Conservation (phyloP, 2,113 vertebrate genomes). For the Silurus glanis region DNA sequence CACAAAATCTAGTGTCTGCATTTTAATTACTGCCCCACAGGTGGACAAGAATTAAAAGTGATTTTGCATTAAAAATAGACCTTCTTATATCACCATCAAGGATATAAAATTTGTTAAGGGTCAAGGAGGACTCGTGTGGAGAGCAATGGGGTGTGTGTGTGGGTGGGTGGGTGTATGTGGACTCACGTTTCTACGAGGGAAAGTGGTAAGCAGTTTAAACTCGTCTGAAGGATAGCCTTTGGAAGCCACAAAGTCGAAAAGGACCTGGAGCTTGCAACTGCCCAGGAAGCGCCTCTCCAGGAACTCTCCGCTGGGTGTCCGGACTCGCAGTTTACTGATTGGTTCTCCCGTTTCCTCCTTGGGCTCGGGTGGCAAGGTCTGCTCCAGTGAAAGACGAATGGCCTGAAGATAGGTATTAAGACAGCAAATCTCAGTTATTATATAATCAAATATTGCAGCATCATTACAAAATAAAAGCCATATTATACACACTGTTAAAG, state of each 20-base stretch:
- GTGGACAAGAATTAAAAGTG: slow-evolving; percentile 45
- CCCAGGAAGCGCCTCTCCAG: slow-evolving; percentile 94
- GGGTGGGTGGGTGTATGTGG: neutral
- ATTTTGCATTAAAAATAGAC: slow-evolving; percentile 26
- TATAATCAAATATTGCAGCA: slow-evolving; percentile 14
- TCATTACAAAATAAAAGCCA: neutral
- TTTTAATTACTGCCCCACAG: slow-evolving; percentile 51
- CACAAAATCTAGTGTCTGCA: slow-evolving; percentile 19
- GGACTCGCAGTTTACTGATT: slow-evolving; percentile 92
- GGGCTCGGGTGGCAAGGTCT: slow-evolving; percentile 89
- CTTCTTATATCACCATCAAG: slow-evolving; percentile 39
- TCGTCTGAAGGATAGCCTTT: slow-evolving; percentile 94
- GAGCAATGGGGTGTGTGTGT: neutral
- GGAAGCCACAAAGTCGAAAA: slow-evolving; percentile 98
- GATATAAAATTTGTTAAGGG: slow-evolving; percentile 3
- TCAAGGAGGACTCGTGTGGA: neutral
- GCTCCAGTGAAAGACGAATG: slow-evolving; percentile 93
- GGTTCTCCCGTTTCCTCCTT: slow-evolving; percentile 85
- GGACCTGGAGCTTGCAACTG: slow-evolving; percentile 91
- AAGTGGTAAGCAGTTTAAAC: slow-evolving; percentile 98
- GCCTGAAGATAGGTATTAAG: slow-evolving; percentile 74
- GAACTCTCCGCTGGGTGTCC: slow-evolving; percentile 95
- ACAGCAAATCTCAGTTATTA: slow-evolving; percentile 28
- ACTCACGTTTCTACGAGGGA: slow-evolving; percentile 97
- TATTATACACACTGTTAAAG: neutral